Evolutionary conservation across 2,888 invertebrate genomes (phyloP), one percentile per base, ranked within the genome.

Genomic region (Phlogophora meticulosa): DNA sequence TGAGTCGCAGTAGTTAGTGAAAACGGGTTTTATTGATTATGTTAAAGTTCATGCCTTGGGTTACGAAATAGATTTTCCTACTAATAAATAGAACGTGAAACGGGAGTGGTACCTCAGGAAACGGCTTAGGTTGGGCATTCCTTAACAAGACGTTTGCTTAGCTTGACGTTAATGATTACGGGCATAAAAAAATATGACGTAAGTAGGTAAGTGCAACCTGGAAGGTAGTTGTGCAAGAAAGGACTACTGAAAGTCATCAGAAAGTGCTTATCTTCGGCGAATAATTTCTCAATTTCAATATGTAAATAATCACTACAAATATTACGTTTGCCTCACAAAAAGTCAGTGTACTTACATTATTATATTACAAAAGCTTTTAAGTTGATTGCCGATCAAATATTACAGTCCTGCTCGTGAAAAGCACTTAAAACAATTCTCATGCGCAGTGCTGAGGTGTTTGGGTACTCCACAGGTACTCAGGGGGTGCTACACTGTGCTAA

Each of bases 381-480:
- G 80, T 80, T 83, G 78, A 85, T 87, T 85, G 79, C 76, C 81
- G 80, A 85, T 82, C 85, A 90, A 88, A 88, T 85, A 85, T 84
- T 55, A 85, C 81, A 83, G 81, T 82, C 76, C 80, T 76, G 84
- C 86, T 85, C 82, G 85, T 85, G 76, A 85, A 86, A 87, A 85
- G 83, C 87, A 88, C 86, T 89, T 86, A 87, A 83, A 85, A 76
- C 76, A 84, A 85, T 87, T 89, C 86, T 88, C 87, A 87, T 76
- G 61, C 67, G 51, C 60, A 67, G 64, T 59, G 69, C 34, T 22
- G 70, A 78, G 67, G 62, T 78, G 59, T 72, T 72, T 56, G 60
- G 68, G 56, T 52, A 60, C 64, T 78, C 63, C 55, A 78, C 70
- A 68, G 72, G 70, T 68, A 66, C 74, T 56, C 64, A 24, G 59